Conservation (phyloP, 2,113 vertebrate genomes). For the Leptobrachium ailaonicum region DNA sequence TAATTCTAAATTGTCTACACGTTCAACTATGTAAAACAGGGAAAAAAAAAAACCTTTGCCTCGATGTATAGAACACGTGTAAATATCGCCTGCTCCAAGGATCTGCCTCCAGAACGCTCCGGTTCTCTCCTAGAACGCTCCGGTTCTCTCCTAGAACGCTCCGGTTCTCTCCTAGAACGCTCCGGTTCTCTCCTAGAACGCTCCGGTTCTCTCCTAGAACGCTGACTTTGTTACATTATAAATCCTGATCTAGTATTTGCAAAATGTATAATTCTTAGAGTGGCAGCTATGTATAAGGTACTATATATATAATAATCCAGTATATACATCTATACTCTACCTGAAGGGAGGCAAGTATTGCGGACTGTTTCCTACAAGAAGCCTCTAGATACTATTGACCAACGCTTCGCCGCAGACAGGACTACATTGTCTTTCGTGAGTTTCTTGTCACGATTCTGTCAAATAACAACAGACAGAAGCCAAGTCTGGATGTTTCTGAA, state of each 20-base stretch:
- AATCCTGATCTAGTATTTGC: slow-evolving; percentile 6
- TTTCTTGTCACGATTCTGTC: not conserved
- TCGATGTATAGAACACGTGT: not conserved
- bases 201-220: not conserved
- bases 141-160: not conserved
- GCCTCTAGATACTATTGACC: not conserved
- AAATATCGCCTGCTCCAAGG: slow-evolving; percentile 2
- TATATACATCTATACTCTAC: not conserved
- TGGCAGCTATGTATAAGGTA: slow-evolving; percentile 39
- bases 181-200: not conserved
- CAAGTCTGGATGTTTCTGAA: not conserved
- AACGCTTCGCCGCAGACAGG: not conserved
- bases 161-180: not conserved
- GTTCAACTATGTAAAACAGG: not conserved
- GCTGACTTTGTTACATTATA: not conserved
- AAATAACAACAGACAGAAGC: not conserved
- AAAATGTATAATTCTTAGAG: slow-evolving; percentile 2
- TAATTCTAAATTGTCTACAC: not conserved
- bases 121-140: not conserved
- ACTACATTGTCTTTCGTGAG: not conserved
- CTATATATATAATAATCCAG: not conserved
- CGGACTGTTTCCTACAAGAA: not conserved
- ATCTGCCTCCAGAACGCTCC: not conserved
- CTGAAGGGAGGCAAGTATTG: not conserved
- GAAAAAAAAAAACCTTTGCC: not conserved